phyloP scores from a whole-genome alignment of 2,888 invertebrate species.

The Phorcus lineatus region DNA sequence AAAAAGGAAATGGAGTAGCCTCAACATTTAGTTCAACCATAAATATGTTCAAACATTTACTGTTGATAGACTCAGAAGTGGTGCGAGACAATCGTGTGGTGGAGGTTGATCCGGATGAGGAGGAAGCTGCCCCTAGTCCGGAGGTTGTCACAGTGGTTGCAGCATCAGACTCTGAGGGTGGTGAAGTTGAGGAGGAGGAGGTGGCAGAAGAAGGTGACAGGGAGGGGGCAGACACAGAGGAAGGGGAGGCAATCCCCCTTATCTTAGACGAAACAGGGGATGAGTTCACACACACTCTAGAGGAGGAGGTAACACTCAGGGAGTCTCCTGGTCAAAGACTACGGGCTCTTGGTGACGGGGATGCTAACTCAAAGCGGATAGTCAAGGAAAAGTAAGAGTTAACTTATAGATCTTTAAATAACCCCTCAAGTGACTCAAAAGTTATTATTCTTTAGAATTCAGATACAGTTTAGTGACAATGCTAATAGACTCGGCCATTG shows the following conservation, averaged over 20 bases:
- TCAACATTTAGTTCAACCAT: no score
- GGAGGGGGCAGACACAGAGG: conserved; percentile 34
- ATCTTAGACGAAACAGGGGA: conserved; percentile 37
- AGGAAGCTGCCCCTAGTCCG: neutral
- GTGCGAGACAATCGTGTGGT: conserved; percentile 41
- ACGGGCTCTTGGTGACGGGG: conserved; percentile 13
- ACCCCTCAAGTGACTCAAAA: no score
- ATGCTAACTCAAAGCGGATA: conserved; percentile 36
- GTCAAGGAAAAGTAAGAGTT: conserved; percentile 38
- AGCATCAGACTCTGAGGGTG: conserved; percentile 18
- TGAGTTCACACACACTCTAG: conserved; percentile 37
- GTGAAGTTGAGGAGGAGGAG: conserved; percentile 16
- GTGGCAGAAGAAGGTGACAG: conserved; percentile 36
- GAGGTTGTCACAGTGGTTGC: neutral
- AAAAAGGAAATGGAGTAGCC: no score
- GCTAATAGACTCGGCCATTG: no score
- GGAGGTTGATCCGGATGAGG: conserved; percentile 31
- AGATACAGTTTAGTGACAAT: no score
- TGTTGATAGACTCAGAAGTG: neutral
- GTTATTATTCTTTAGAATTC: no score
- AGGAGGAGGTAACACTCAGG: conserved; percentile 38
- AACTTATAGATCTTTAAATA: no score
- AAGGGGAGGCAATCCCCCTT: conserved; percentile 30
- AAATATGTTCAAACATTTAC: neutral
- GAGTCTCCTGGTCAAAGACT: no score